Conservation (phyloP, 2,888 invertebrate species). For the Leucophenga maculata region DNA sequence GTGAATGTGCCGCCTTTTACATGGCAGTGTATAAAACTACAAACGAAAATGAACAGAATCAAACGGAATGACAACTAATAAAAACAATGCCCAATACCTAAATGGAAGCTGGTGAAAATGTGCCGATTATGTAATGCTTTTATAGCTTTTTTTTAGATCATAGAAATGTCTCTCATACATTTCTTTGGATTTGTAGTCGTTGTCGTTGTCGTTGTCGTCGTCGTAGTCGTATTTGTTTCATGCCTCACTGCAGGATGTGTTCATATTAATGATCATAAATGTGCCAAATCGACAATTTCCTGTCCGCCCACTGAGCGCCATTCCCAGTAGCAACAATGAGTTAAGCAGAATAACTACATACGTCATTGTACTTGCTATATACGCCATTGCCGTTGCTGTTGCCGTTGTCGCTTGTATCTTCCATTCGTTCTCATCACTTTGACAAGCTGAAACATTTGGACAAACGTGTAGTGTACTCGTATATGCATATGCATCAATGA, state of each 20-base stretch:
- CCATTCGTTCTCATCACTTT: constrained; percentile 1
- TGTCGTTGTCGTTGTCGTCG: background rate
- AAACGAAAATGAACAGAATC: too few relatives aligned
- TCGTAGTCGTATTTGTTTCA: constrained; percentile 7
- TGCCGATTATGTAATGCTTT: background rate
- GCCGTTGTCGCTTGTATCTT: too few relatives aligned
- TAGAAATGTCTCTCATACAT: too few relatives aligned
- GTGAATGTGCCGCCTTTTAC: background rate
- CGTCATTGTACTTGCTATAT: background rate
- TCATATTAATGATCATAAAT: constrained; percentile 72
- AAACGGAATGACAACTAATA: background rate
- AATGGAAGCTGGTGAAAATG: background rate
- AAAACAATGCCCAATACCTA: background rate
- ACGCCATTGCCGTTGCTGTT: constrained; percentile 10
- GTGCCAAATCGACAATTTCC: constrained; percentile 66
- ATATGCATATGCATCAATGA: constrained; percentile 12
- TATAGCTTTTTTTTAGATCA: constrained; percentile 2
- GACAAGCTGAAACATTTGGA: constrained; percentile 5
- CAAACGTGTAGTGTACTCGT: constrained; percentile 1
- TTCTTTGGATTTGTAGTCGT: too few relatives aligned
- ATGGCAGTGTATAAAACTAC: background rate
- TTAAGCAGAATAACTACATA: background rate
- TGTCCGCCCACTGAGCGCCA: constrained; percentile 59
- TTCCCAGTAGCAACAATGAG: background rate
- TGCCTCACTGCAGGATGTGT: constrained; percentile 58